phyloP scores from a whole-genome alignment of 2,797 vertebrate species.

The Silurus lanzhouensis region DNA sequence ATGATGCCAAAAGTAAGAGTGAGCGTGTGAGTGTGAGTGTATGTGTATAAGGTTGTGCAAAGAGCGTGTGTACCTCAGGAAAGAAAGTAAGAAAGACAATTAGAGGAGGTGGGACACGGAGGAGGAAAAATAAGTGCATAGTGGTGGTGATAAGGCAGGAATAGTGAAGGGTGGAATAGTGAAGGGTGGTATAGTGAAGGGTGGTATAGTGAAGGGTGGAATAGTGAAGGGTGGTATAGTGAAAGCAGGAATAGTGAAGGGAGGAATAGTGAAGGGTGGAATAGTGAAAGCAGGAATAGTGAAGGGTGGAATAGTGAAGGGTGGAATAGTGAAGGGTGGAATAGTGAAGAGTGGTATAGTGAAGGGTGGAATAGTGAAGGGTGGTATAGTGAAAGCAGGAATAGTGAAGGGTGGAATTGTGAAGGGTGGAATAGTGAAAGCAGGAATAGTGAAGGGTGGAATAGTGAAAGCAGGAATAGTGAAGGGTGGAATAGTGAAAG shows the following conservation, averaged over 20 bases:
- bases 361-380: too few relatives aligned
- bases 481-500: background rate
- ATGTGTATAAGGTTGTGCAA: background rate
- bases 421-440: too few relatives aligned
- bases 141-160: background rate
- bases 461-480: too few relatives aligned
- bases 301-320: background rate
- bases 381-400: too few relatives aligned
- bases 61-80: background rate
- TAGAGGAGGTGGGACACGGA: background rate
- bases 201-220: background rate
- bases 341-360: too few relatives aligned
- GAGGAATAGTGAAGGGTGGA: too few relatives aligned
- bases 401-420: background rate
- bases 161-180: too few relatives aligned
- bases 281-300: background rate
- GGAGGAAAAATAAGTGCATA: background rate
- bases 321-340: too few relatives aligned
- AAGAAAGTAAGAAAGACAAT: background rate
- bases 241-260: background rate
- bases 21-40: background rate
- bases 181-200: too few relatives aligned
- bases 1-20: background rate
- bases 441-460: background rate
- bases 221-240: too few relatives aligned